Conservation (phyloP, 2,113 vertebrate species). For the Nerophis ophidion region DNA sequence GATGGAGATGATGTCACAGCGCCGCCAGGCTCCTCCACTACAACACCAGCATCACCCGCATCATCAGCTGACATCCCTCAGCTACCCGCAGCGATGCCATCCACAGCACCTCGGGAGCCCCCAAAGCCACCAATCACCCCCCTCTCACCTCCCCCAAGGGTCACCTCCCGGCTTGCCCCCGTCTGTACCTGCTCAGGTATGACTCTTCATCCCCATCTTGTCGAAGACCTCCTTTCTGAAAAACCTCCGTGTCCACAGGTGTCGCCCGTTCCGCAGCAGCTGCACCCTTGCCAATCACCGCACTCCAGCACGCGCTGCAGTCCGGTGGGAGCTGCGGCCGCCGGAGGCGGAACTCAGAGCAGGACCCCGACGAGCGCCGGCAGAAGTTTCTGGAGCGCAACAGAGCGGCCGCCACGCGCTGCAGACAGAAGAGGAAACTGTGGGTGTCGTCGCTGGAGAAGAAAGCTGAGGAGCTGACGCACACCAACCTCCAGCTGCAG, state of each 20-base stretch:
- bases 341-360: conserved; percentile 83
- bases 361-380: conserved; percentile 91
- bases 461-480: conserved; percentile 97
- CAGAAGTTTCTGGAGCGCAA: conserved; percentile 97
- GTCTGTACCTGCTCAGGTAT: conserved; percentile 85
- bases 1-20: conserved; percentile 93
- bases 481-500: conserved; percentile 99
- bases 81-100: conserved; percentile 79
- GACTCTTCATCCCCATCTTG: conserved; percentile 17
- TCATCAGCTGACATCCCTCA: conserved; percentile 72
- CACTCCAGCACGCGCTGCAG: conserved; percentile 84
- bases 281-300: conserved; percentile 68
- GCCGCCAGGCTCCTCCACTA: conserved; percentile 82
- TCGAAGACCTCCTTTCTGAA: background rate
- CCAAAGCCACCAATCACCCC: conserved; percentile 84
- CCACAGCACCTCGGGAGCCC: conserved; percentile 76
- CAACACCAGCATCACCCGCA: conserved; percentile 70
- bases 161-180: conserved; percentile 82
- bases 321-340: conserved; percentile 70
- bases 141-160: conserved; percentile 81
- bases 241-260: conserved; percentile 40
- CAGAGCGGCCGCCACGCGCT: conserved; percentile 93
- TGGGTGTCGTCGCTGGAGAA: conserved; percentile 99
- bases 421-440: conserved; percentile 98
- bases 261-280: conserved; percentile 55